phyloP scores from a whole-genome alignment of 2,888 invertebrate genomes.

The Hypolimnas misippus region DNA sequence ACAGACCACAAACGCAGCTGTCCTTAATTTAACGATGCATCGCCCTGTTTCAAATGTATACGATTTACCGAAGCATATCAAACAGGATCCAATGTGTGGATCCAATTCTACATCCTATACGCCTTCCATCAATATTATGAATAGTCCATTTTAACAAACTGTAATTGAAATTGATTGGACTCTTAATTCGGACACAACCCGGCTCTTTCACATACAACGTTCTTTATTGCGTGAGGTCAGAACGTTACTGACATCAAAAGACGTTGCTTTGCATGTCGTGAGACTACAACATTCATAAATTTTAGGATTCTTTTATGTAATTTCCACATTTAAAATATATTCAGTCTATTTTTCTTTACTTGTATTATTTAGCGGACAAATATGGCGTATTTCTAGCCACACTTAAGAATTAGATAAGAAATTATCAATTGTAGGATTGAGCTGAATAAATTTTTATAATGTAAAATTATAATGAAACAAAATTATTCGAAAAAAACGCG shows the following conservation, averaged over 20 bases:
- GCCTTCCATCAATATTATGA: conserved; percentile 39
- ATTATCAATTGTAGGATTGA: too few relatives aligned
- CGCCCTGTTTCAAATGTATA: background rate
- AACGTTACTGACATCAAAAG: conserved; percentile 12
- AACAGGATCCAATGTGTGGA: conserved; percentile 28
- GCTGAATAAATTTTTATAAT: too few relatives aligned
- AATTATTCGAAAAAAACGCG: too few relatives aligned
- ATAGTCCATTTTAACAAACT: conserved; percentile 39
- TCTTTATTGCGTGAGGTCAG: conserved; percentile 27
- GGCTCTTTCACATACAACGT: conserved; percentile 24
- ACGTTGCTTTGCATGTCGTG: background rate
- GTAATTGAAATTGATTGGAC: conserved; percentile 41
- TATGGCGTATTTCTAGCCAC: too few relatives aligned
- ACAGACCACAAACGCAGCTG: conserved; percentile 18
- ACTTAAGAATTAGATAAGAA: too few relatives aligned
- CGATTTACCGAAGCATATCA: background rate
- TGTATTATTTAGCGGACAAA: too few relatives aligned
- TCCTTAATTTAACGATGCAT: conserved; percentile 1
- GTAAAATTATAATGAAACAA: too few relatives aligned
- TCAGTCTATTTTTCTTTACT: too few relatives aligned
- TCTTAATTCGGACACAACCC: conserved; percentile 39
- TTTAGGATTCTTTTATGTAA: too few relatives aligned
- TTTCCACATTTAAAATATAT: too few relatives aligned
- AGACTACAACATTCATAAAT: too few relatives aligned
- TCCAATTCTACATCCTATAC: conserved; percentile 26